Conservation (phyloP, 2,888 invertebrate species). For the Melanotus villosus region DNA sequence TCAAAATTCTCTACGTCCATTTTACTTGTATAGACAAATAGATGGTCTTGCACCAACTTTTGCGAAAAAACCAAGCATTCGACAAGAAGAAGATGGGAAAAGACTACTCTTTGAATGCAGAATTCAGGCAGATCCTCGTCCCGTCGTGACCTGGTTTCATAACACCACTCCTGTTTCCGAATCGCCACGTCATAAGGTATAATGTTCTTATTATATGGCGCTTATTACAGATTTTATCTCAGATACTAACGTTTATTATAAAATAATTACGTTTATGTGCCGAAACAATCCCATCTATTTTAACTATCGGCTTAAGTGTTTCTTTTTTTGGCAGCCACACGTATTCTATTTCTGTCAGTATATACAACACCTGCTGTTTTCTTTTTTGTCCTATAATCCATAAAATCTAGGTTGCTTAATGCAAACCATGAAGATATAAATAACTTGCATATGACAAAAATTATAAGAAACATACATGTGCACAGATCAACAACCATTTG, state of each 20-base stretch:
- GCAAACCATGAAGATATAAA: not conserved
- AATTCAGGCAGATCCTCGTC: slow-evolving; percentile 93
- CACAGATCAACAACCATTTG: not conserved
- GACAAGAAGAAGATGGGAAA: slow-evolving; percentile 97
- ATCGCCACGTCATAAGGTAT: slow-evolving; percentile 89
- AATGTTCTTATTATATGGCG: not conserved
- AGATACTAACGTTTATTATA: not conserved
- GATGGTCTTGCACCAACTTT: slow-evolving; percentile 98
- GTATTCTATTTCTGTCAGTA: slow-evolving; percentile 56
- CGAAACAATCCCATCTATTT: slow-evolving; percentile 1
- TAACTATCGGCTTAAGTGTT: slow-evolving; percentile 51
- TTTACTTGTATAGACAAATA: slow-evolving; percentile 83
- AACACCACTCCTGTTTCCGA: slow-evolving; percentile 86
- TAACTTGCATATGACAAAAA: not conserved
- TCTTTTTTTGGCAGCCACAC: slow-evolving; percentile 53
- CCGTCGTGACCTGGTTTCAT: slow-evolving; percentile 92
- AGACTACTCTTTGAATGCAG: slow-evolving; percentile 94
- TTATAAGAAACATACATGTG: not conserved
- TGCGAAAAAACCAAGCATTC: slow-evolving; percentile 96
- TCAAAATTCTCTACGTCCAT: slow-evolving; percentile 31
- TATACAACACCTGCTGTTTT: slow-evolving; percentile 59
- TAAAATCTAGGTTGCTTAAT: slow-evolving; percentile 5
- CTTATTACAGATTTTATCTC: no score
- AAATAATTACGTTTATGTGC: not conserved
- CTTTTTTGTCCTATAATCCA: slow-evolving; percentile 29